A percentile compares a stretch with the other conserved stretches of the same genome.
These are phyloP conservation scores for Habropoda laboriosa DNA, from an alignment of 1,140 invertebrate species.

Conservation along the genomic window DNA sequence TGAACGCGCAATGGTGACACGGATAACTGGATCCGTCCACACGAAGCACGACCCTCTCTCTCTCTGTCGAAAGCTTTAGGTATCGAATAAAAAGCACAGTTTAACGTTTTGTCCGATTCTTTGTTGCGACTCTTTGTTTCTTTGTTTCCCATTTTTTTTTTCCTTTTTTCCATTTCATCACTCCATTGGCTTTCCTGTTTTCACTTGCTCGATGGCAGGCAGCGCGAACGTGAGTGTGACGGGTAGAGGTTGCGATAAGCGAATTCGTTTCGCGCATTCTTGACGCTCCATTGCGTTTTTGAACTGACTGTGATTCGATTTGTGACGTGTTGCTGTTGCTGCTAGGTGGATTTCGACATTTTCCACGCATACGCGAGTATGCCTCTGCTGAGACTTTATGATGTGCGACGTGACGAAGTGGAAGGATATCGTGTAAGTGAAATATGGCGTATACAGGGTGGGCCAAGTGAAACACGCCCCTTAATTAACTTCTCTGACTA, in stretches of 20 bases:
- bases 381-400: neutral
- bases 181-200: neutral
- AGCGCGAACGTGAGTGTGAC: neutral
- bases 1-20: neutral
- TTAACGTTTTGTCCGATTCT: conserved; percentile 14
- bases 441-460: too few relatives aligned
- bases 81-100: conserved; percentile 8
- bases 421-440: too few relatives aligned
- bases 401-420: too few relatives aligned
- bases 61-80: neutral
- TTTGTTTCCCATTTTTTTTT: neutral
- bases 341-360: neutral
- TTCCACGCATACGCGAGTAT: neutral
- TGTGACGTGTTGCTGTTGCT: neutral
- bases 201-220: neutral
- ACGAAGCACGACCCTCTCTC: neutral
- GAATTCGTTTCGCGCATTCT: neutral
- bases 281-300: neutral
- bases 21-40: neutral
- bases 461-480: too few relatives aligned
- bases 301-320: neutral
- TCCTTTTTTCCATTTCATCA: neutral
- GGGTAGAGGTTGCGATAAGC: neutral
- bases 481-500: too few relatives aligned
- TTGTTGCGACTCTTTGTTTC: neutral